These are phyloP conservation scores for Dendronephthya gigantea DNA, from an alignment of 64 coral and sea anemone genomes.

Conservation along the genomic window DNA sequence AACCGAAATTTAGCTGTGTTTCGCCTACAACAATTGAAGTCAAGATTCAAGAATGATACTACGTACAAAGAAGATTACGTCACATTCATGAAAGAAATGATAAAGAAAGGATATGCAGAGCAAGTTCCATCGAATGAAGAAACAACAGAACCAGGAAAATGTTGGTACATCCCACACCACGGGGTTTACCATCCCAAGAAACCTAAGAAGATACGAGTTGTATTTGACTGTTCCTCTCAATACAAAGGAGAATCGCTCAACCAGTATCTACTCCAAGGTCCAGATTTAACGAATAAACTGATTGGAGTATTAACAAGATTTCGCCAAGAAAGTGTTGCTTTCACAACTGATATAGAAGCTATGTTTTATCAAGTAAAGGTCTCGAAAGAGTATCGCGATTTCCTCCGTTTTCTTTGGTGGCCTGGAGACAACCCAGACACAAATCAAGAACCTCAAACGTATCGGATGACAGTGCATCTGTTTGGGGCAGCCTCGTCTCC, in stretches of 20 bases:
- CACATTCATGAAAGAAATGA: constrained; percentile 34
- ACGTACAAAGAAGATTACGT: constrained; percentile 27
- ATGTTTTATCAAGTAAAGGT: constrained; percentile 37
- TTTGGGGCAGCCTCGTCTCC: constrained; percentile 43
- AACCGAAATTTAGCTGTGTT: constrained; percentile 15
- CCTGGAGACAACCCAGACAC: not conserved
- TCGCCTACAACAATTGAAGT: constrained; percentile 26
- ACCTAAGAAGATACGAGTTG: not conserved
- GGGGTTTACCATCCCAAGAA: constrained; percentile 37
- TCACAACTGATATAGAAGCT: not conserved
- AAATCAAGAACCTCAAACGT: not conserved
- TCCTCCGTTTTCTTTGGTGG: constrained; percentile 32
- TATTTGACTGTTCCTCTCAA: constrained; percentile 33
- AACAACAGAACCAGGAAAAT: not conserved
- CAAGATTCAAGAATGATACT: not conserved
- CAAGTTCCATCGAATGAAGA: not conserved
- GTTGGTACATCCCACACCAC: constrained; percentile 43
- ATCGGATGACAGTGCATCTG: constrained; percentile 30
- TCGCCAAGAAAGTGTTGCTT: constrained; percentile 20
- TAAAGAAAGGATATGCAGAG: constrained; percentile 35
- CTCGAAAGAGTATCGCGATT: not conserved
- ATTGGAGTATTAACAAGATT: constrained; percentile 16
- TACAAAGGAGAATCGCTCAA: constrained; percentile 16
- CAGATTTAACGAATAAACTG: constrained; percentile 31
- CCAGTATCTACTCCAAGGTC: constrained; percentile 26